Percentiles rank a stretch among this genome's conserved stretches.
phyloP scores from a whole-genome alignment of 92 coral and sea anemone species.

The Galaxea fascicularis region DNA sequence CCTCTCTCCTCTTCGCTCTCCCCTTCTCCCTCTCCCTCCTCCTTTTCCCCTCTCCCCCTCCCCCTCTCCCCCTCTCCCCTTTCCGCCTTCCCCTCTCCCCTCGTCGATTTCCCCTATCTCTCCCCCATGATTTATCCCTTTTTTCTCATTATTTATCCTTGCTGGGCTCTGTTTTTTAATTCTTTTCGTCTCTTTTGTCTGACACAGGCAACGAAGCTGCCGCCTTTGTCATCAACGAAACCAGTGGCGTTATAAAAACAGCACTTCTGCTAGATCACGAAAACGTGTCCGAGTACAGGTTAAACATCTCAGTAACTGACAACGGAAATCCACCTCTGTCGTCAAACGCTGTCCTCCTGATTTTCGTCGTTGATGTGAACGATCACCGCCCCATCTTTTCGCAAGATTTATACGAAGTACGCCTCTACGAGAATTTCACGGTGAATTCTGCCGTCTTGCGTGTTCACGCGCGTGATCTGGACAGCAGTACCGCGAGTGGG shows the following conservation, averaged over 20 bases:
- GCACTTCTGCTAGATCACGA: slow-evolving; percentile 59
- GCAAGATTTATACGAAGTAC: slow-evolving; percentile 57
- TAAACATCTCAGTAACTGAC: slow-evolving; percentile 62
- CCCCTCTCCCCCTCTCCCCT: too few relatives aligned
- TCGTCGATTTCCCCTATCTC: too few relatives aligned
- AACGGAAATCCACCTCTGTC: slow-evolving; percentile 60
- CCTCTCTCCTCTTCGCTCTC: too few relatives aligned
- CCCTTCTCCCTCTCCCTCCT: too few relatives aligned
- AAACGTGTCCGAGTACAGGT: slow-evolving; percentile 50
- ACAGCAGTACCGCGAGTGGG: slow-evolving; percentile 43
- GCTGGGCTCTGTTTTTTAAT: not conserved
- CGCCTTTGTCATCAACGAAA: slow-evolving; percentile 44
- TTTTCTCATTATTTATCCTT: not conserved
- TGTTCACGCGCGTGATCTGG: slow-evolving; percentile 61
- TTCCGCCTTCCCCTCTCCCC: too few relatives aligned
- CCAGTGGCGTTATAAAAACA: slow-evolving; percentile 54
- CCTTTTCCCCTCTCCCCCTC: too few relatives aligned
- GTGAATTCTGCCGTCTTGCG: slow-evolving; percentile 48
- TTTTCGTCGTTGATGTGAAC: slow-evolving; percentile 54
- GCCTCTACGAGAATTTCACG: slow-evolving; percentile 57
- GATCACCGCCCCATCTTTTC: slow-evolving; percentile 68
- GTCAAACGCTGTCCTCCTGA: slow-evolving; percentile 27
- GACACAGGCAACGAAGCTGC: slow-evolving; percentile 57
- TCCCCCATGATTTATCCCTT: too few relatives aligned
- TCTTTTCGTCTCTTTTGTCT: not conserved